Evolutionary conservation across 2,888 invertebrate species (phyloP), one percentile per base, ranked within the genome.

Genomic region (Tenthredo mesomela): DNA sequence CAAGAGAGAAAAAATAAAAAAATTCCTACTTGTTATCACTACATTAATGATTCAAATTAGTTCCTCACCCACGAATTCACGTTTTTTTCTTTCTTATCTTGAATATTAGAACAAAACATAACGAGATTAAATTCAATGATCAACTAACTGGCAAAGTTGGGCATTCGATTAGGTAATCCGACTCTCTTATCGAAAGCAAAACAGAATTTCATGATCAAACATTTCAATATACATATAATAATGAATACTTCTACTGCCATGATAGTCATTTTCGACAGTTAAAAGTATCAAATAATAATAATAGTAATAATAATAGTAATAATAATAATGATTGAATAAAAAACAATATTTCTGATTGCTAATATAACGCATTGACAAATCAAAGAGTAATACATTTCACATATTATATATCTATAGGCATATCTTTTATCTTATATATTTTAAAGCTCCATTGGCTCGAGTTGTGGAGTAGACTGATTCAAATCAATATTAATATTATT

Each of bases 361-460:
- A n/a, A 21, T 71, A 18, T 40, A 67, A 33, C 33, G 67, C 25
- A 61, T 75, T 75, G 54, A 78, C 18, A 78, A 50, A 54, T 54
- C 12, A 58, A 80, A 29, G 29, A 82, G 25, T 82, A 47, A 65
- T 40, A 40, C 33, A 82, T 58, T n/a, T 43, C 25, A 33, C n/a
- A 47, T 29, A 73, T 37, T 29, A 73, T 37, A 37, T 37, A 37
- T 37, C 6, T 37, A 37, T n/a, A 40, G 12, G 40, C 25, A 50
- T 21, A 61, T 80, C 18, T 21, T 58, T 43, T 21, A 15, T 33
- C 37, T 40, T 61, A 21, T 37, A 40, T 80, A 21, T 37, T 61
- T 80, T 50, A 93, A 87, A 93, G 90, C 85, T 93, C 93, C 93
- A 93, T 93, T 2, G 92, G 92, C 70, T 93, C 93, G 5, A 92